Evolutionary conservation across 2,113 vertebrate species (phyloP), one percentile per base, ranked within the genome.

Genomic region (Panthera leo): DNA sequence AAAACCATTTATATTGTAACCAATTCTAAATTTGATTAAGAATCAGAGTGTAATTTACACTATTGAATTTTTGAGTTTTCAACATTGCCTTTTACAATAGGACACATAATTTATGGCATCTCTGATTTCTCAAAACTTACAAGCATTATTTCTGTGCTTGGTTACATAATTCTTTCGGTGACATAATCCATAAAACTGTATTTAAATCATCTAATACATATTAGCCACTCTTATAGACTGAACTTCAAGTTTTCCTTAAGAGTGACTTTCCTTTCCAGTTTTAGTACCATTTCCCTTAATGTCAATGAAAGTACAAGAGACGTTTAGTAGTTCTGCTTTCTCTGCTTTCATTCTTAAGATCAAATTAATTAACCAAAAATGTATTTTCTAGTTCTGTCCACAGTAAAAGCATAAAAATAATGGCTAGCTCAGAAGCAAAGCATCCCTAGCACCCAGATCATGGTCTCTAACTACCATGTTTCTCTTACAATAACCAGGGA

Each of bases 101-200:
- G 45, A 86, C 14, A 92, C 63, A 25, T 78, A 89, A 78, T 82
- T 95, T 97, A 68, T 92, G 58, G 27, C 51, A 94, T 58, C 61
- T 82, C 83, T 58, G 61, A 29, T 96, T 71, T 94, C 73, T 86
- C 39, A 65, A 53, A 71, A 27, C 29, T 84, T 48, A 70, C n/a
- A 83, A 61, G 78, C 18, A 84, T 45, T 53, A 76, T 85, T 95
- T 86, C 87, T 89, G 27, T n/a, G 79, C 42, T 85, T 58, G 51
- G n/a, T 51, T 75, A 83, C 58, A 65, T 10, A 82, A n/a, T 83
- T 89, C 29, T 85, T 96, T 88, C 84, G 94, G 88, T 88, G 89
- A 76, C 75, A 90, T 76, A 85, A 73, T 90, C 68, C 85, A 78
- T 45, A 34, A 94, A 82, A 75, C 58, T 94, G 16, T 83, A 85